Percentiles rank a stretch among this genome's conserved stretches.
Conservation (phyloP, 2,888 invertebrate species). For the Zele albiditarsus region DNA sequence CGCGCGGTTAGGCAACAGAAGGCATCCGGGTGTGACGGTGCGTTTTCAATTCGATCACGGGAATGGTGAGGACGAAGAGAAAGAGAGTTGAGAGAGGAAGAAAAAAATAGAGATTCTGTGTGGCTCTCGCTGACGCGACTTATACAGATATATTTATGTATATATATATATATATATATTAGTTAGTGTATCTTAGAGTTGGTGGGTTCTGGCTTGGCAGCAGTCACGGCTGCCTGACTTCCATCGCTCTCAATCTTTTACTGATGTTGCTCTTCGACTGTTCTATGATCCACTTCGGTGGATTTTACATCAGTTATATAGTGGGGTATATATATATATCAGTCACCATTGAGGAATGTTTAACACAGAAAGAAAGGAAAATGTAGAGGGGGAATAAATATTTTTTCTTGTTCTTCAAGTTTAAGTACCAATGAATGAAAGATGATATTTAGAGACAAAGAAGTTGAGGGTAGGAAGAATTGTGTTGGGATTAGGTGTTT, state of each 20-base stretch:
- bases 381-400: background rate
- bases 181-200: background rate
- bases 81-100: slow-evolving; percentile 18
- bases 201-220: background rate
- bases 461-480: too few species aligned
- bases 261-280: background rate
- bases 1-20: slow-evolving; percentile 62
- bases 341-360: slow-evolving; percentile 24
- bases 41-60: slow-evolving; percentile 58
- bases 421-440: background rate
- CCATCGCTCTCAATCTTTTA: slow-evolving; percentile 28
- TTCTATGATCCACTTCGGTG: slow-evolving; percentile 36
- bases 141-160: slow-evolving; percentile 1
- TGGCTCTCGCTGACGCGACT: slow-evolving; percentile 19
- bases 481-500: too few species aligned
- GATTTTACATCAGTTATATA: slow-evolving; percentile 31
- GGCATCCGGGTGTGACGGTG: slow-evolving; percentile 66
- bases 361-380: background rate
- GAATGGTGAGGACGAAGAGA: slow-evolving; percentile 40
- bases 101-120: slow-evolving; percentile 24
- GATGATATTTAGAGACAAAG: background rate
- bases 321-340: background rate
- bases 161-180: slow-evolving; percentile 7
- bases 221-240: slow-evolving; percentile 39
- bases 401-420: background rate